Evolutionary conservation across 2,888 invertebrate species (phyloP).

Genomic region (Plemyria rubiginata): DNA sequence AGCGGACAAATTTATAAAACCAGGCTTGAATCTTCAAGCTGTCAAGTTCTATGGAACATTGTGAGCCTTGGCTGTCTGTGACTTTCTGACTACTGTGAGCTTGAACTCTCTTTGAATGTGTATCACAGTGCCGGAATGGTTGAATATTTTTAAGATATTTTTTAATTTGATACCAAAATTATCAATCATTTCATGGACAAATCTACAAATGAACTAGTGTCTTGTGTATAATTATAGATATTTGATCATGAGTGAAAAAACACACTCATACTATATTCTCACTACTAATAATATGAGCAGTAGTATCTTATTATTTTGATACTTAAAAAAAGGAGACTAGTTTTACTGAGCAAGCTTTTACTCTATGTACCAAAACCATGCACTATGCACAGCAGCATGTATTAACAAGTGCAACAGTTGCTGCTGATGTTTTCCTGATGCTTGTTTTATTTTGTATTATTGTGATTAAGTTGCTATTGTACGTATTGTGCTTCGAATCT

Average conservation of each 20-base stretch:
- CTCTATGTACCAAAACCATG: no score
- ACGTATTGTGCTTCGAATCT: no score
- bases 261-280: no score
- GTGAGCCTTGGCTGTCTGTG: constrained; percentile 29
- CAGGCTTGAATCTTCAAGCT: constrained; percentile 68
- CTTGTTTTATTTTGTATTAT: no score
- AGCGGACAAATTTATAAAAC: constrained; percentile 82
- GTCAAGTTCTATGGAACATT: constrained; percentile 67
- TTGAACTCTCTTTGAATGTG: constrained; percentile 60
- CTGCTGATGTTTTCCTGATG: no score
- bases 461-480: no score
- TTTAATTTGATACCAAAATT: constrained; percentile 52
- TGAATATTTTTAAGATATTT: constrained; percentile 57
- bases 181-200: constrained; percentile 54
- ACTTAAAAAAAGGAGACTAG: no score
- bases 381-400: no score
- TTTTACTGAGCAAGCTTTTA: background rate
- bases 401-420: no score
- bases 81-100: constrained; percentile 48
- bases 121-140: constrained; percentile 47
- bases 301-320: no score
- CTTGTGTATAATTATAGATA: constrained; percentile 7
- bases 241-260: background rate
- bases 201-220: constrained; percentile 45
- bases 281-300: no score